phyloP scores from a whole-genome alignment of 2,797 vertebrate species.

The Molossus alvarezi region DNA sequence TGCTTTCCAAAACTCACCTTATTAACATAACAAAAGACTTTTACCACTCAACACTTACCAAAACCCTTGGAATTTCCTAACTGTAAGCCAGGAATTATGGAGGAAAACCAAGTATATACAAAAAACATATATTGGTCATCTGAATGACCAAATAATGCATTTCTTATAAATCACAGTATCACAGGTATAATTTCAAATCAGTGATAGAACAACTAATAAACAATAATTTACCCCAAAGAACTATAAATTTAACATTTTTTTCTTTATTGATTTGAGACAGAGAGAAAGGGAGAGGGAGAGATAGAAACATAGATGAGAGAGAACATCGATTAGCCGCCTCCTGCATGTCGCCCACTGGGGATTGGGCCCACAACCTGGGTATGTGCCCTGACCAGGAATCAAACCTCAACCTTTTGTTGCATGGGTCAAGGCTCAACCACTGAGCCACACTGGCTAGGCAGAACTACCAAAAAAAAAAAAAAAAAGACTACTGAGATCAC shows the following conservation, averaged over 20 bases:
- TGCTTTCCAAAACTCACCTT: background rate
- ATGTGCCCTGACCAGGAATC: too few species aligned
- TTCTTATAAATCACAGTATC: background rate
- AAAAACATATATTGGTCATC: background rate
- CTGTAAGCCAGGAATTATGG: background rate
- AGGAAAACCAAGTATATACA: background rate
- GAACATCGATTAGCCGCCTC: too few species aligned
- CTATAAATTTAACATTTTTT: background rate
- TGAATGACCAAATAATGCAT: background rate
- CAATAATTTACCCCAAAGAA: background rate
- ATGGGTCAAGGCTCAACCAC: too few species aligned
- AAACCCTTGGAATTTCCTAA: background rate
- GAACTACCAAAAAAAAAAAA: background rate
- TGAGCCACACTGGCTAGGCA: background rate
- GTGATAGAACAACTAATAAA: background rate
- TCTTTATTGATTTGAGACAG: too few species aligned
- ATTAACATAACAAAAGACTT: background rate
- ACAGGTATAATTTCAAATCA: constrained; percentile 21
- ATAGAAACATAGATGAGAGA: too few species aligned
- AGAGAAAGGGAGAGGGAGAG: too few species aligned
- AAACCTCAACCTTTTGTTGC: too few species aligned
- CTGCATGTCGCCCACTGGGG: too few species aligned
- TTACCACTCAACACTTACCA: background rate
- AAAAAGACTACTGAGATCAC: background rate
- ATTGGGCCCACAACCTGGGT: too few species aligned